Conservation (phyloP, 2,888 invertebrate species). For the Clunio marinus region DNA sequence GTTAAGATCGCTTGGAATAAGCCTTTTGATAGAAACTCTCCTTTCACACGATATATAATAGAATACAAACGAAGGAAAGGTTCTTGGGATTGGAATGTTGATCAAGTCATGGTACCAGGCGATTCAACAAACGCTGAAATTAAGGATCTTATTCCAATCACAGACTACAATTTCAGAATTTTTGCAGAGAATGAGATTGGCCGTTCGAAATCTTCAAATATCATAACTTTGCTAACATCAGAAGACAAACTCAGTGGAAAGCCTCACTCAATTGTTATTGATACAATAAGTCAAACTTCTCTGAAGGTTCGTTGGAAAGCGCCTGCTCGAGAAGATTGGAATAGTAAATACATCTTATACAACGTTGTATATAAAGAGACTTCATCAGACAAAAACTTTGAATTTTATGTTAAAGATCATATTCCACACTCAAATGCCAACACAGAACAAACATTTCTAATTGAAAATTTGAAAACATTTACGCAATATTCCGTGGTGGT, state of each 20-base stretch:
- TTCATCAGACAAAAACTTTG: slow-evolving; percentile 77
- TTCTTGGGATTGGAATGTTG: slow-evolving; percentile 78
- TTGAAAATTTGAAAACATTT: slow-evolving; percentile 79
- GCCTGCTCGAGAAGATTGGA: slow-evolving; percentile 71
- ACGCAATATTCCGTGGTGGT: slow-evolving; percentile 95
- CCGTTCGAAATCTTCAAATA: slow-evolving; percentile 83
- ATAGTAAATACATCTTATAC: slow-evolving; percentile 85
- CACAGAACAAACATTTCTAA: slow-evolving; percentile 81
- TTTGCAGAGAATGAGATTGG: slow-evolving; percentile 93
- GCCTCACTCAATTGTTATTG: neutral
- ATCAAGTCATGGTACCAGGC: slow-evolving; percentile 50
- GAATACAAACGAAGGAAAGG: slow-evolving; percentile 85
- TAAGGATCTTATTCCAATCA: slow-evolving; percentile 82
- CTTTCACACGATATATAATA: slow-evolving; percentile 81
- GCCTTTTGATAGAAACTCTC: slow-evolving; percentile 87
- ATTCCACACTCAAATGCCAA: slow-evolving; percentile 73
- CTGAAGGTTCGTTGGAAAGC: neutral
- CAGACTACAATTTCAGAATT: slow-evolving; percentile 87
- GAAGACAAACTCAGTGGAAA: slow-evolving; percentile 60
- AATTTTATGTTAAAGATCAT: slow-evolving; percentile 88
- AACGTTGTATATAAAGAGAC: slow-evolving; percentile 85
- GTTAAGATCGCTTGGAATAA: slow-evolving; percentile 91
- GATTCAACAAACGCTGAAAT: slow-evolving; percentile 85
- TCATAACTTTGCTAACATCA: slow-evolving; percentile 89
- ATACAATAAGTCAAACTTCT: neutral